Evolutionary conservation across 2,113 vertebrate species (phyloP).

Genomic region (Suricata suricatta): DNA sequence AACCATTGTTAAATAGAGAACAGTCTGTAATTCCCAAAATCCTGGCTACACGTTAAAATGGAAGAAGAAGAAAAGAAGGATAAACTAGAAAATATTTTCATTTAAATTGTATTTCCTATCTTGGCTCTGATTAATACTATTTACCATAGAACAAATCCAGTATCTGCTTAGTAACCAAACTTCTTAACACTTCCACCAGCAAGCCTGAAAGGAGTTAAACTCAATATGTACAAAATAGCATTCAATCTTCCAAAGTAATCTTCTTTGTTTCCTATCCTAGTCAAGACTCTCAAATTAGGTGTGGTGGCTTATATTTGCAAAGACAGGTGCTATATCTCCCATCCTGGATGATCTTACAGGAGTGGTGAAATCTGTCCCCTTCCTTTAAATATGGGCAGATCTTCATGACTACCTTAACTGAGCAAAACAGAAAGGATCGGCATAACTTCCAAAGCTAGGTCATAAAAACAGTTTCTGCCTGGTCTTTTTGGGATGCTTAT

Average conservation of each 20-base stretch:
- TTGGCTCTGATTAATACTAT: neutral
- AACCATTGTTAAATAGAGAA: neutral
- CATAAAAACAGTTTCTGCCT: neutral
- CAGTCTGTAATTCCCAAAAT: conserved; percentile 61
- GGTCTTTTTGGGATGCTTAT: neutral
- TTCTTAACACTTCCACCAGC: neutral
- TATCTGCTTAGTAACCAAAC: neutral
- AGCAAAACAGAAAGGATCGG: neutral
- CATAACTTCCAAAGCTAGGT: neutral
- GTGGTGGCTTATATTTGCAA: neutral
- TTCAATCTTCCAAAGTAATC: neutral
- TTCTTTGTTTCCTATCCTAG: neutral
- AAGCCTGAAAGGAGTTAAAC: conserved; percentile 30
- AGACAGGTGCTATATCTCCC: neutral
- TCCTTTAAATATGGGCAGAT: neutral
- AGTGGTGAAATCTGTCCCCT: neutral
- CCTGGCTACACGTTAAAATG: neutral
- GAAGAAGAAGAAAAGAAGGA: neutral
- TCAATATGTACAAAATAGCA: neutral
- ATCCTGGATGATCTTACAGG: neutral
- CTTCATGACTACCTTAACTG: neutral
- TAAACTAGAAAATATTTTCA: conserved; percentile 1
- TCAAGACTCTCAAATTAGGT: neutral
- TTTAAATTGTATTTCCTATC: neutral
- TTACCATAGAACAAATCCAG: conserved; percentile 19